Percentiles rank a stretch among this genome's conserved stretches.
phyloP scores from a whole-genome alignment of 1,140 invertebrate genomes.

The Drosophila virilis region DNA sequence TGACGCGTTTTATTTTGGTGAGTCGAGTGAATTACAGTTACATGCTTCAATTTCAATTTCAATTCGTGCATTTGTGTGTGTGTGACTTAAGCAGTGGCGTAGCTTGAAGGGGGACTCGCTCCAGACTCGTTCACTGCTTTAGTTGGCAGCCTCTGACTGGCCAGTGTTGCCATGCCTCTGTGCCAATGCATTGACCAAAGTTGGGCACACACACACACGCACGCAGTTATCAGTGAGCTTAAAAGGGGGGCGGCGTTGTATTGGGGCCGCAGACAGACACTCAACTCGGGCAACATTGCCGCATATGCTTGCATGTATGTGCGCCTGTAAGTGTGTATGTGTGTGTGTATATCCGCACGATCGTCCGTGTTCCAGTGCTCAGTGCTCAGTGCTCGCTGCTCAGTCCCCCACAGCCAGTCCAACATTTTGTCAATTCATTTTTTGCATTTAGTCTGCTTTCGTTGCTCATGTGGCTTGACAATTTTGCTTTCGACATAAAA shows the following conservation, averaged over 20 bases:
- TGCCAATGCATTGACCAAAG: conserved; percentile 41
- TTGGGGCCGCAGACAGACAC: conserved; percentile 62
- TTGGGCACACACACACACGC: conserved; percentile 21
- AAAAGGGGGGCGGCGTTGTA: conserved; percentile 39
- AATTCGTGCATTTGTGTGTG: conserved; percentile 46
- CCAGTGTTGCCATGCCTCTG: conserved; percentile 50
- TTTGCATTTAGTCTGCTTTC: conserved; percentile 82
- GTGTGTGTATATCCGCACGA: conserved; percentile 43
- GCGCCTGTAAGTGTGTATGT: background rate
- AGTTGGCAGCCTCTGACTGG: conserved; percentile 37
- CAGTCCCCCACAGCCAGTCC: conserved; percentile 48
- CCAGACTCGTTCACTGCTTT: conserved; percentile 13
- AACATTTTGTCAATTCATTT: conserved; percentile 78
- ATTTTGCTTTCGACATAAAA: conserved; percentile 40
- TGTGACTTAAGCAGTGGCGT: conserved; percentile 57
- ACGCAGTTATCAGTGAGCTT: conserved; percentile 16
- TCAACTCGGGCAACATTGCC: conserved; percentile 44
- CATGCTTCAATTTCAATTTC: conserved; percentile 71
- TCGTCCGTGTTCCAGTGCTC: conserved; percentile 47
- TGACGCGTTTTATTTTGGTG: conserved; percentile 43
- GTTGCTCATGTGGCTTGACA: conserved; percentile 73
- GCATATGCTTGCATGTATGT: no score
- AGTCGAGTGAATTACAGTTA: conserved; percentile 69
- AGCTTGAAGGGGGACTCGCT: conserved; percentile 24
- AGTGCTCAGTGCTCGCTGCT: conserved; percentile 29